phyloP scores from a whole-genome alignment of 2,888 invertebrate genomes.

The Lagria hirta region DNA sequence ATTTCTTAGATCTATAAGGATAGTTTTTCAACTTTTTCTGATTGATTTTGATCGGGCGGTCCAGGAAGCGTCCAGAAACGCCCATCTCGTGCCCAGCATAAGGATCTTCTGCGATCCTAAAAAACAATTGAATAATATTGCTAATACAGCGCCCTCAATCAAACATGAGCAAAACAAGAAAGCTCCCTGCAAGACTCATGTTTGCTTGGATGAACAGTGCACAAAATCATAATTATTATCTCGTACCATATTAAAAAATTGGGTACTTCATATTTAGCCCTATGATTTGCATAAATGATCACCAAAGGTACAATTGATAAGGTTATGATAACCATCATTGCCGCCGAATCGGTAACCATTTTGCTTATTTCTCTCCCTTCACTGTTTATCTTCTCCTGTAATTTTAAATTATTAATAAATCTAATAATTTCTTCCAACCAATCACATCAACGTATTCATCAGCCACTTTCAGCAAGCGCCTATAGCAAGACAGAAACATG shows the following conservation, averaged over 20 bases:
- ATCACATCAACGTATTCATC: constrained; percentile 34
- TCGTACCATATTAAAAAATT: constrained; percentile 47
- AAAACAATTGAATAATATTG: constrained; percentile 16
- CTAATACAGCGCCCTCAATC: no score
- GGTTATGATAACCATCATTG: constrained; percentile 32
- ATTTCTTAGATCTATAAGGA: constrained; percentile 45
- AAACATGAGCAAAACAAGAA: no score
- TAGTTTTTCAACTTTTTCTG: constrained; percentile 34
- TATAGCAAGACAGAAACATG: constrained; percentile 38
- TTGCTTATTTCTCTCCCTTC: no score
- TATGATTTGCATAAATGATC: constrained; percentile 34
- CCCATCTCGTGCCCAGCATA: constrained; percentile 64
- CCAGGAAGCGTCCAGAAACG: constrained; percentile 62
- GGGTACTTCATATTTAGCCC: constrained; percentile 40
- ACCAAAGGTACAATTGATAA: constrained; percentile 39
- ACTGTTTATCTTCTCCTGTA: constrained; percentile 24
- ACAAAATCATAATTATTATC: constrained; percentile 7
- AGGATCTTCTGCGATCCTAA: constrained; percentile 61
- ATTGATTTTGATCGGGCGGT: constrained; percentile 51
- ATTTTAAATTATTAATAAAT: constrained; percentile 7
- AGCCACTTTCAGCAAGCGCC: constrained; percentile 28
- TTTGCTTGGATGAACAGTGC: not conserved
- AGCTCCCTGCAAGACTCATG: not conserved
- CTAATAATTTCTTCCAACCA: no score
- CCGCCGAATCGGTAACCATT: constrained; percentile 32